phyloP scores from a whole-genome alignment of 2,797 vertebrate species.

The Dipus sagitta region DNA sequence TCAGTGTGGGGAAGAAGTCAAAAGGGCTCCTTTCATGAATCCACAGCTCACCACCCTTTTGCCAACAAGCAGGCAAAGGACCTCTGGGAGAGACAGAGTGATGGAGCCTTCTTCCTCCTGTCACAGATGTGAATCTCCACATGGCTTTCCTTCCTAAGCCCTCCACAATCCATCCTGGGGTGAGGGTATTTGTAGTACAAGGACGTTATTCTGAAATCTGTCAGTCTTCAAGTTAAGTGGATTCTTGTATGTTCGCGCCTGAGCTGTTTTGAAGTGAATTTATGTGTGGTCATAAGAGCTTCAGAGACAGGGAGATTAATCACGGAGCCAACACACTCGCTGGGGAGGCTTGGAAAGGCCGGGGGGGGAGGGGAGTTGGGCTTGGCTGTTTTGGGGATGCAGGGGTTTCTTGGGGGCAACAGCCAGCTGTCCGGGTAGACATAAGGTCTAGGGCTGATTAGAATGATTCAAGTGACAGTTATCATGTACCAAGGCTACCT shows the following conservation, averaged over 20 bases:
- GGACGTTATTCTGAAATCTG: conserved; percentile 54
- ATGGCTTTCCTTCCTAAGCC: conserved; percentile 39
- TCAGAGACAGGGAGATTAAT: conserved; percentile 52
- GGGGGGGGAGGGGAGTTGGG: neutral
- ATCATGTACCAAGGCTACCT: neutral
- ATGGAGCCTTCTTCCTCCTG: neutral
- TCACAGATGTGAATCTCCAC: neutral
- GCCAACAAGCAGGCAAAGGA: neutral
- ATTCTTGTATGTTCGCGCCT: conserved; percentile 70
- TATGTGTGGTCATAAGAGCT: conserved; percentile 63
- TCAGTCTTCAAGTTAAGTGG: conserved; percentile 62
- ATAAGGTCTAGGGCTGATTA: neutral
- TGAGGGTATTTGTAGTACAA: conserved; percentile 19
- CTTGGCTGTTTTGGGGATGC: conserved; percentile 12
- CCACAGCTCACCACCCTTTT: neutral
- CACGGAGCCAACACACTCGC: neutral
- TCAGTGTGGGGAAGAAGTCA: neutral
- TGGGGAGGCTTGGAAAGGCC: conserved; percentile 4
- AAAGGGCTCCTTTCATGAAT: conserved; percentile 52
- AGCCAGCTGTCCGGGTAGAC: neutral
- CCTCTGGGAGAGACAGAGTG: neutral
- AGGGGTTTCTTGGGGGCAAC: neutral
- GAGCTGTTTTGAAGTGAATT: conserved; percentile 74
- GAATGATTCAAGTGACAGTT: neutral
- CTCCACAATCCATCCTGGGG: neutral